Evolutionary conservation across 2,113 vertebrate genomes (phyloP).

Genomic region (Cygnus atratus): DNA sequence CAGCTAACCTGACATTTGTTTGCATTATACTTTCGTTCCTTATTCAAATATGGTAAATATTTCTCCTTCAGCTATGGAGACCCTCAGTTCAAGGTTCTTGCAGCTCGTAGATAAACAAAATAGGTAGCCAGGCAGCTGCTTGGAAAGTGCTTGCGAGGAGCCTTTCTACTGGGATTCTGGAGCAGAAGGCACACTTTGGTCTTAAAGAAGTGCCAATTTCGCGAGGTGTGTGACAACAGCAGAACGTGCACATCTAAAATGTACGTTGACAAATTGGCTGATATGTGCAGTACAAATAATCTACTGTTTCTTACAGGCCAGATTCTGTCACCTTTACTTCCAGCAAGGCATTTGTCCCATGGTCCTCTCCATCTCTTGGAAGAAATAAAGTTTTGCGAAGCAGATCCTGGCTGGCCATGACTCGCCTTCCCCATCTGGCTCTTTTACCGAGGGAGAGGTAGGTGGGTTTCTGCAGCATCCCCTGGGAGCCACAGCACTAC

Average conservation of each 20-base stretch:
- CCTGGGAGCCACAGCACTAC: neutral
- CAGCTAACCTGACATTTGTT: neutral
- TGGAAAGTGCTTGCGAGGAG: neutral
- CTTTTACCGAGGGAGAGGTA: neutral
- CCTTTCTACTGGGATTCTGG: neutral
- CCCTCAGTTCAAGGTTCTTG: neutral
- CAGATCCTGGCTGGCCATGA: neutral
- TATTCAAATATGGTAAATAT: neutral
- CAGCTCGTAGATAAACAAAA: neutral
- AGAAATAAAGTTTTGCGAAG: neutral
- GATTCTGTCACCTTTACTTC: neutral
- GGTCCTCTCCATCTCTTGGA: neutral
- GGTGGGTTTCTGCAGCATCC: neutral
- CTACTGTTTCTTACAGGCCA: neutral
- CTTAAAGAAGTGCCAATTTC: neutral
- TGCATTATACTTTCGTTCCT: neutral
- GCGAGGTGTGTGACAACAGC: fast-evolving
- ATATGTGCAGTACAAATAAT: neutral
- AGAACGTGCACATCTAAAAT: neutral
- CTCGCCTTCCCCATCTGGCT: neutral
- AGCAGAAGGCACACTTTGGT: neutral
- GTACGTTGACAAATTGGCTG: neutral
- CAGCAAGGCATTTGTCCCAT: neutral
- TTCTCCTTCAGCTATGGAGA: neutral
- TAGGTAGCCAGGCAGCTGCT: neutral